These are phyloP conservation scores for Actinemys pallida DNA, from an alignment of 2,113 vertebrate genomes.

Conservation along the genomic window DNA sequence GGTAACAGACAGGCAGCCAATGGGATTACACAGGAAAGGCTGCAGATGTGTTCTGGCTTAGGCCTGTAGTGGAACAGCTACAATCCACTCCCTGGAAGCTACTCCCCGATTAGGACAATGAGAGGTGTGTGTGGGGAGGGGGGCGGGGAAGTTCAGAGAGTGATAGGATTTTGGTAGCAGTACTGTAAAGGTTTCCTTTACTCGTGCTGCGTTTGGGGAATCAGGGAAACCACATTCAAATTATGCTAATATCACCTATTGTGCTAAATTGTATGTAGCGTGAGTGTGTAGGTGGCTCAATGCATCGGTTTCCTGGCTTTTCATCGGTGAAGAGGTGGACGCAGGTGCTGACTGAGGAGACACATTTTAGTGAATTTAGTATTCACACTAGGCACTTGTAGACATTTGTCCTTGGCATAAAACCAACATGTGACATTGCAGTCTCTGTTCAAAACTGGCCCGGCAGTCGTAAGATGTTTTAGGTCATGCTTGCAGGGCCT, in stretches of 20 bases:
- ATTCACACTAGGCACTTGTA: not conserved
- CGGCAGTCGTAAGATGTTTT: too few species aligned
- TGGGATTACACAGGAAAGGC: rapidly evolving
- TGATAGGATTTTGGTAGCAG: not conserved
- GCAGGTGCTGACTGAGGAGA: not conserved
- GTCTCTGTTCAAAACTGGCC: not conserved
- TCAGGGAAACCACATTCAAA: not conserved
- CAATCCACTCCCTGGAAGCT: rapidly evolving
- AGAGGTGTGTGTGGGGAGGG: too few species aligned
- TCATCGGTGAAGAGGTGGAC: rapidly evolving
- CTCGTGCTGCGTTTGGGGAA: rapidly evolving
- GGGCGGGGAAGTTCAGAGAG: not conserved
- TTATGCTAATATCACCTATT: rapidly evolving
- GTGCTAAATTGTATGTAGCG: not conserved
- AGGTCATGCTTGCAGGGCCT: not conserved
- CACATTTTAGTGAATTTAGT: not conserved
- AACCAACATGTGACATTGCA: not conserved
- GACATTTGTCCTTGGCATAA: not conserved
- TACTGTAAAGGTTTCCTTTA: not conserved
- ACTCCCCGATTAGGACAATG: rapidly evolving
- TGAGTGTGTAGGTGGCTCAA: too few species aligned
- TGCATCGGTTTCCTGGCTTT: too few species aligned
- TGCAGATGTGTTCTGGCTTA: rapidly evolving
- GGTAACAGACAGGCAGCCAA: not conserved
- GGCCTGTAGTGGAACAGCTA: rapidly evolving